Evolutionary conservation across 2,113 vertebrate genomes (phyloP).

Genomic region (Vanacampus margaritifer): DNA sequence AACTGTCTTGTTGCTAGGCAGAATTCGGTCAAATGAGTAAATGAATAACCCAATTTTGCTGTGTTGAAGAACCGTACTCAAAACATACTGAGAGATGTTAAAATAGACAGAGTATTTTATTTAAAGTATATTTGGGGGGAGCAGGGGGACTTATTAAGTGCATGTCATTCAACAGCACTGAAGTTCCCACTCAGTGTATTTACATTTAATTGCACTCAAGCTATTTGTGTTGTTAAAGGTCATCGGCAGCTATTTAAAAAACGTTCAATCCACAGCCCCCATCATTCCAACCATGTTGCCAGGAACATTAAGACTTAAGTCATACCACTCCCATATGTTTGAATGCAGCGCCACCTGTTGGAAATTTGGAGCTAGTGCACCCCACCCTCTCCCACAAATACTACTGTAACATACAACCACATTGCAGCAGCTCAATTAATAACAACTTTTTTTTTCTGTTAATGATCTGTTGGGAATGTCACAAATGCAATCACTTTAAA

Average conservation of each 20-base stretch:
- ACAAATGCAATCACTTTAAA: no score
- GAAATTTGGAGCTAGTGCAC: constrained; percentile 72
- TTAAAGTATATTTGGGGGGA: background rate
- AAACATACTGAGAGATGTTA: background rate
- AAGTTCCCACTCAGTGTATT: background rate
- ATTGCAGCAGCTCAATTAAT: no score
- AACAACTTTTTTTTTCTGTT: no score
- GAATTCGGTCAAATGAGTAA: background rate
- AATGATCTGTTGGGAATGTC: no score
- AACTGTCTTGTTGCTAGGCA: constrained; percentile 13
- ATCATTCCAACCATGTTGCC: background rate
- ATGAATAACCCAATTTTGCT: background rate
- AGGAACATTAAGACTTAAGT: background rate
- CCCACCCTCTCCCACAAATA: no score
- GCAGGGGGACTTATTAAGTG: background rate
- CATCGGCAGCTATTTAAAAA: background rate
- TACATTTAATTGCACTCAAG: background rate
- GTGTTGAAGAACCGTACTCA: background rate
- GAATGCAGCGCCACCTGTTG: constrained; percentile 87
- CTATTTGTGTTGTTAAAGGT: background rate
- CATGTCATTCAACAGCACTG: background rate
- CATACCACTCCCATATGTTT: constrained; percentile 42
- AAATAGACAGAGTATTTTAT: background rate
- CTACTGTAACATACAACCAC: no score
- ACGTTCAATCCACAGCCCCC: background rate